Base-by-base conservation (phyloP, 1,140 invertebrate genomes). In the Lanistes nyassanus region DNA sequence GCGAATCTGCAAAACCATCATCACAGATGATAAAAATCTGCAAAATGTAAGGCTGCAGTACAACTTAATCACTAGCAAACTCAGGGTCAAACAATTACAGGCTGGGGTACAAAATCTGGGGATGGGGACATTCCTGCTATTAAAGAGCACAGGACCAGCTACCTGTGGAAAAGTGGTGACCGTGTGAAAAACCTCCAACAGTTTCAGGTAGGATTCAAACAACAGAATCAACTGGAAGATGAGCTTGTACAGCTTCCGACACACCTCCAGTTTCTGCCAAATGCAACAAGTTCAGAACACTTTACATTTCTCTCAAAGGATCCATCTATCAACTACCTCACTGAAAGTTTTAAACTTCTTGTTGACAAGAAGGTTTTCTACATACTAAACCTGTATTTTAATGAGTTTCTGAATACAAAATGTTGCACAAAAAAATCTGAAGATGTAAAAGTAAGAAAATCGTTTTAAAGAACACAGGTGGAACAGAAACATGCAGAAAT, bases 141-240 rank as follows among this genome's bases (percentile, higher is more conserved):
- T n/a, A n/a, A n/a, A n/a, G n/a, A 47, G 42, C 42, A 47, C 42
- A 47, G 9, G 5, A 47, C 42, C 9, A 65, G 16, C 74, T 79
- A 87, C 84, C 80, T 87, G 84, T 76, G 82, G 77, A n/a, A 82
- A 80, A 56, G 82, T 76, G 23, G 92, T 89, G 11, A 91, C 91
- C 21, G 87, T 87, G 23, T 90, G 90, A n/a, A 94, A 88, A 0
- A 92, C 90, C 0, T 90, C 88, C 69, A 97, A 91, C 92, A 98
- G 94, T 90, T 98, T 98, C 83, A 95, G 94, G 80, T 95, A 96
- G 26, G 95, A 95, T 89, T 99, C 97, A 65, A 97, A 92, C 3
- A 99, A 90, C 34, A 98, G 88, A 16, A 98, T 89, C 21, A 98
- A 90, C 86, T 99, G 97, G 84, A 99, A 98, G 85, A 98, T 95